A percentile compares a stretch with the other conserved stretches of the same genome.
These are phyloP conservation scores for Emydocephalus ijimae DNA, from an alignment of 2,113 vertebrate species.

Conservation along the genomic window DNA sequence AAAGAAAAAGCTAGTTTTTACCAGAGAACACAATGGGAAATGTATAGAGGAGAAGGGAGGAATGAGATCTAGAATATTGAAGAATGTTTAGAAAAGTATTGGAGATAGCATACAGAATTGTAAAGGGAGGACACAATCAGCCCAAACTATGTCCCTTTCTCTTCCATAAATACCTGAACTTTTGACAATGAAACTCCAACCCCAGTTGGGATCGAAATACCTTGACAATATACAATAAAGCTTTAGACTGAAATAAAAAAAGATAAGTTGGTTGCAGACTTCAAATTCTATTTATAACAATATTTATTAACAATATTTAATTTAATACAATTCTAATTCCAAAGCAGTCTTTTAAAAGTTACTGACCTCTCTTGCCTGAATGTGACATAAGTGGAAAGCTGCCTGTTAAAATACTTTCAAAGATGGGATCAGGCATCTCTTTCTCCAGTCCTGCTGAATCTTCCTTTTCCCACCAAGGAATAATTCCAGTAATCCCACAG, in stretches of 20 bases:
- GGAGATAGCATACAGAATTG: background rate
- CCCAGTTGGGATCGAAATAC: background rate
- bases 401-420: constrained; percentile 91
- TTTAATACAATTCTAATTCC: background rate
- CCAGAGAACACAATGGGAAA: background rate
- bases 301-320: background rate
- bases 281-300: background rate
- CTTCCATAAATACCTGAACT: background rate
- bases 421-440: constrained; percentile 87
- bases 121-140: background rate
- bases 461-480: constrained; percentile 96
- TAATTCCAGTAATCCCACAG: constrained; percentile 86
- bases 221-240: background rate
- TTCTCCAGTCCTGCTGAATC: constrained; percentile 77
- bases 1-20: background rate
- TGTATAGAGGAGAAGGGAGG: background rate
- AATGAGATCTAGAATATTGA: background rate
- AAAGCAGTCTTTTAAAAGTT: constrained; percentile 18
- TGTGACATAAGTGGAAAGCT: constrained; percentile 91
- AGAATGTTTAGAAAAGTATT: background rate
- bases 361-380: constrained; percentile 84
- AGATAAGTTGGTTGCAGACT: background rate
- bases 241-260: background rate
- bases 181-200: background rate
- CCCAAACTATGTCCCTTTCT: background rate